Evolutionary conservation across 1,140 invertebrate genomes (phyloP), one percentile per base, ranked within the genome.

Genomic region (Zaprionus davidi): DNA sequence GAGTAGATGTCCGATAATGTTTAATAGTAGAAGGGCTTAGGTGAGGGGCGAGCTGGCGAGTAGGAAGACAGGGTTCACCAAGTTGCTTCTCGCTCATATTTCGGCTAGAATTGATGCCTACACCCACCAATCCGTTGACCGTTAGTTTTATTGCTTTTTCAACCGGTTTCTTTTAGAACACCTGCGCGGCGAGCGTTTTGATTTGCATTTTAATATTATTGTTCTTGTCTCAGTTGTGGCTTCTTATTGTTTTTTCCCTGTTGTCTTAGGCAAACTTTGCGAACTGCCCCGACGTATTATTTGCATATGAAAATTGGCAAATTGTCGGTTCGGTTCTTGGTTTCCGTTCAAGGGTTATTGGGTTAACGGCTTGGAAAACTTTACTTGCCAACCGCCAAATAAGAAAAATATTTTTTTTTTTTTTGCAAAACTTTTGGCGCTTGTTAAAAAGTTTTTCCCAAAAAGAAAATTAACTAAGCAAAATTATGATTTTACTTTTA

Each of bases 181-280:
- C 79, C 81, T 83, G 81, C 66, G 75, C 57, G 77, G 65, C 68
- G 59, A 64, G 36, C 73, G 78, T 73, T 84, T 83, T 84, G 81
- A 83, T 83, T 83, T 83, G 81, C 81, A 83, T 83, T 77, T 83
- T 73, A 84, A 83, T 83, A 79, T 84, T 84, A 74, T 83, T 83
- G 79, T 82, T 78, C 63, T 38, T 67, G 63, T 38, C 55, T 58
- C 62, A 49, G 69, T 66, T 65, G 34, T 26, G 44, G 51, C 36
- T 15, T 66, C 44, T 31, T 64, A 17, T 36, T 51, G 62, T 49
- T 53, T 17, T 53, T 53, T 20, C 28, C n/a, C 3, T 59, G 66
- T 59, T 68, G 56, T 58, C 65, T 81, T 78, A 85, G 82, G 80
- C 58, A 66, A 84, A 84, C 62, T 84, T 84, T 78, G 60, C 55